Evolutionary conservation across 2,113 vertebrate species (phyloP), one percentile per base, ranked within the genome.

Genomic region (Pedetes capensis): DNA sequence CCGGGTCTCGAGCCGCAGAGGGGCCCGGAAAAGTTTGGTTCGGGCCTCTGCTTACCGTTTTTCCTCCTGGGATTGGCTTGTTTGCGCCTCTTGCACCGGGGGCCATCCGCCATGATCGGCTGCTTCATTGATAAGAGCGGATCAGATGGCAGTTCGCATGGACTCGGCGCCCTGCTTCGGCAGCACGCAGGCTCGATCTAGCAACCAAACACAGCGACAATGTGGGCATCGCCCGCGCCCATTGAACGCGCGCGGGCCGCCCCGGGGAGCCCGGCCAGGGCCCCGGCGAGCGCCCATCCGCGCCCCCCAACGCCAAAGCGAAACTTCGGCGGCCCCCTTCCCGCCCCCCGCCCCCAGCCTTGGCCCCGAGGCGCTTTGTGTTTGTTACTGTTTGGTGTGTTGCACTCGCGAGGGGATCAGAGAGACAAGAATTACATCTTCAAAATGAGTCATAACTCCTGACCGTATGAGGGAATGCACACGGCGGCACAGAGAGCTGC

Each of bases 101-200:
- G 99, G 99, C 99, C 99, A 99, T 99, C 99, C 99, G 99, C 99
- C 99, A 99, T 99, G 99, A 99, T 99, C 99, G 99, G 99, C 98
- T 99, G 99, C 99, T 99, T 99, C 99, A 99, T 99, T 99, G 99
- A 99, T 99, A 99, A 99, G 99, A 98, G 99, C 98, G 99, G 99
- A 99, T 99, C 99, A 99, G 99, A 99, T 99, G 99, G 99, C 99
- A 99, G 99, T 98, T 99, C 99, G 99, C 99, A 99, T 99, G 99
- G 99, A 98, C 99, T 99, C 99, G 98, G 98, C 98, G 98, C 99
- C 99, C 98, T 98, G 98, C 97, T 98, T 97, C 98, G 98, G 98
- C 98, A 98, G 98, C 98, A 98, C 98, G 98, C 98, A 98, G 99
- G 98, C 99, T 98, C 98, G 99, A 99, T 99, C 99, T 99, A 98